phyloP scores from a whole-genome alignment of 2,888 invertebrate genomes.

The Malachius bipustulatus region DNA sequence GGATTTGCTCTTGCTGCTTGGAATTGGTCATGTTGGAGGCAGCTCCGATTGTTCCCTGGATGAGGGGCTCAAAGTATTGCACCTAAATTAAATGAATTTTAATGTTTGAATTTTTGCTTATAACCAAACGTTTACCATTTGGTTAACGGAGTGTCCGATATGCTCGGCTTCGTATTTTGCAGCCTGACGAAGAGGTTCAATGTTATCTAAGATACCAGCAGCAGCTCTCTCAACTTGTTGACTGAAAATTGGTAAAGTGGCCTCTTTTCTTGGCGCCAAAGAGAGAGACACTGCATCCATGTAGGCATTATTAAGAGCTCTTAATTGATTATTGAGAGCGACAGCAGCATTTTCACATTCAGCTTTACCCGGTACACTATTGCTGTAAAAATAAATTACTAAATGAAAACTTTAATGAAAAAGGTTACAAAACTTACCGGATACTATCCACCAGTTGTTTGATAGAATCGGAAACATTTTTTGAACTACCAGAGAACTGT shows the following conservation, averaged over 20 bases:
- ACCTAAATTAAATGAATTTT: slow-evolving; percentile 34
- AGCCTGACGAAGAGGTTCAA: slow-evolving; percentile 74
- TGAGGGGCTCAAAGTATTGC: slow-evolving; percentile 75
- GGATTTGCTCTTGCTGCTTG: slow-evolving; percentile 69
- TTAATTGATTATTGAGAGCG: slow-evolving; percentile 59
- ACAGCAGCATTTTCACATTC: slow-evolving; percentile 83
- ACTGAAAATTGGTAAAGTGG: slow-evolving; percentile 40
- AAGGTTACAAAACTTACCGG: slow-evolving; percentile 41
- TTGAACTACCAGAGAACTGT: slow-evolving; percentile 83
- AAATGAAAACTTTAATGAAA: background rate
- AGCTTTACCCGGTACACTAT: slow-evolving; percentile 90
- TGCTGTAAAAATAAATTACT: too few species aligned
- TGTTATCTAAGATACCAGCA: slow-evolving; percentile 67
- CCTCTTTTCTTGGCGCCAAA: slow-evolving; percentile 28
- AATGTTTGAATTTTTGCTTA: background rate
- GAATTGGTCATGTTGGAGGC: slow-evolving; percentile 83
- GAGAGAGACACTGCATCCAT: slow-evolving; percentile 60
- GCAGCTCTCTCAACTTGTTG: slow-evolving; percentile 47
- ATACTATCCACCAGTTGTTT: slow-evolving; percentile 88
- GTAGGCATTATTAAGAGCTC: slow-evolving; percentile 76
- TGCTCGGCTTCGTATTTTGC: slow-evolving; percentile 88
- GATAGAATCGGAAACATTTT: slow-evolving; percentile 91
- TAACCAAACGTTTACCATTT: slow-evolving; percentile 42
- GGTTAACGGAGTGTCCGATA: slow-evolving; percentile 76
- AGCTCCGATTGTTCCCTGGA: slow-evolving; percentile 72